A percentile compares a stretch with the other conserved stretches of the same genome.
Evolutionary conservation across 2,888 invertebrate genomes (phyloP).

Genomic region (Hydroisotoma schaefferi): DNA sequence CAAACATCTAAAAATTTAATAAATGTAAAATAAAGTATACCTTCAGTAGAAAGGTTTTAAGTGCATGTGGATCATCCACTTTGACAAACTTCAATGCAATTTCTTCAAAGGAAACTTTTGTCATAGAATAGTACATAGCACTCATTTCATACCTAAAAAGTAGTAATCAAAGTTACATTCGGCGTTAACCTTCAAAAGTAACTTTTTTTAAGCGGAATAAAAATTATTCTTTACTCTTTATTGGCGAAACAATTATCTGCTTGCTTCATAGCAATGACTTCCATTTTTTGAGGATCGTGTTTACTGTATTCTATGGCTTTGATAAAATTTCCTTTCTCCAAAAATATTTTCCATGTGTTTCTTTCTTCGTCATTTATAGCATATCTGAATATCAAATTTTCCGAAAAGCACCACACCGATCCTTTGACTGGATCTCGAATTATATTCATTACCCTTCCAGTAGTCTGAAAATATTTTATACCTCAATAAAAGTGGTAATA

Average conservation of each 20-base stretch:
- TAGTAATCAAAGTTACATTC: not conserved
- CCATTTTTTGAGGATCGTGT: slow-evolving; percentile 74
- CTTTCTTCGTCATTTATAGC: slow-evolving; percentile 79
- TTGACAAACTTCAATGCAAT: slow-evolving; percentile 87
- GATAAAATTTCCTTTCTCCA: slow-evolving; percentile 79
- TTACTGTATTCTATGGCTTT: slow-evolving; percentile 79
- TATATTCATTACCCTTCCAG: slow-evolving; percentile 74
- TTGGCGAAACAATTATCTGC: slow-evolving; percentile 79
- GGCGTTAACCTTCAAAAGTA: not conserved
- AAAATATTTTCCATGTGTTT: slow-evolving; percentile 83
- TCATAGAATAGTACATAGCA: slow-evolving; percentile 83
- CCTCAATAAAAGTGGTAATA: not conserved
- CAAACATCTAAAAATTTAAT: not conserved
- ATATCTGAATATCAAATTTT: slow-evolving; percentile 78
- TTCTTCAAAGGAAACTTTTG: slow-evolving; percentile 89
- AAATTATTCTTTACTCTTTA: slow-evolving; percentile 63
- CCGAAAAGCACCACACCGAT: slow-evolving; percentile 80
- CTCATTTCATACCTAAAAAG: slow-evolving; percentile 66
- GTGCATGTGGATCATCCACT: slow-evolving; percentile 73
- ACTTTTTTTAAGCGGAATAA: slow-evolving; percentile 6
- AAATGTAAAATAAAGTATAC: slow-evolving; percentile 49
- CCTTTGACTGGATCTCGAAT: slow-evolving; percentile 72
- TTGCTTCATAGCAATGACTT: slow-evolving; percentile 80
- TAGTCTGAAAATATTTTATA: slow-evolving; percentile 9
- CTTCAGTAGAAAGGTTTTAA: slow-evolving; percentile 80